Conservation (phyloP, 2,888 invertebrate species). For the Drosophila eohydei region DNA sequence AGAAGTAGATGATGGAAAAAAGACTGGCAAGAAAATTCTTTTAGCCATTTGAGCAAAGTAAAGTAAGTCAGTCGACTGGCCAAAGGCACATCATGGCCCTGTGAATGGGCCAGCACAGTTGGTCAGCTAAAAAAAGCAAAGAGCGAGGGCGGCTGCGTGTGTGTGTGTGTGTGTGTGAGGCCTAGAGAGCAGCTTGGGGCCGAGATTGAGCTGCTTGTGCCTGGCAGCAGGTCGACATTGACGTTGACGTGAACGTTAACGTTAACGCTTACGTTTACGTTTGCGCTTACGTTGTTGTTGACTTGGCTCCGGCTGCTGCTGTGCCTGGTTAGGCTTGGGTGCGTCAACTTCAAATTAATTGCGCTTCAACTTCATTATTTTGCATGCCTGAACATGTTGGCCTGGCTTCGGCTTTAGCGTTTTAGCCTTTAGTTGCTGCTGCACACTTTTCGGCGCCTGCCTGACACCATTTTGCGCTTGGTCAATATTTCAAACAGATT, state of each 20-base stretch:
- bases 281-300: constrained; percentile 9
- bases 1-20: constrained; percentile 14
- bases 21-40: constrained; percentile 64
- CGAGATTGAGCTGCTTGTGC: constrained; percentile 34
- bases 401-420: constrained; percentile 8
- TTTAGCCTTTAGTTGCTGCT: constrained; percentile 18
- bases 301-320: not conserved
- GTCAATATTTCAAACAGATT: constrained; percentile 79
- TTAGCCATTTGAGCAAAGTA: constrained; percentile 43
- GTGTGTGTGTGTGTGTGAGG: not conserved
- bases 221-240: constrained; percentile 36
- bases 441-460: constrained; percentile 45
- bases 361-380: constrained; percentile 79
- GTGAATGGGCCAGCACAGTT: constrained; percentile 25
- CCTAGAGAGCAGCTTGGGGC: not conserved
- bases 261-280: constrained; percentile 11
- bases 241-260: constrained; percentile 16
- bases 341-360: constrained; percentile 75
- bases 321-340: constrained; percentile 8
- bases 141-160: not conserved
- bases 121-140: constrained; percentile 29
- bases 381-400: constrained; percentile 72
- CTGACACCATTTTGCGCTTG: constrained; percentile 77
- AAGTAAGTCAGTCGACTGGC: constrained; percentile 69
- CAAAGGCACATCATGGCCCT: constrained; percentile 52